These are phyloP conservation scores for Cardiocondyla obscurior DNA, from an alignment of 1,140 invertebrate species.

Conservation along the genomic window DNA sequence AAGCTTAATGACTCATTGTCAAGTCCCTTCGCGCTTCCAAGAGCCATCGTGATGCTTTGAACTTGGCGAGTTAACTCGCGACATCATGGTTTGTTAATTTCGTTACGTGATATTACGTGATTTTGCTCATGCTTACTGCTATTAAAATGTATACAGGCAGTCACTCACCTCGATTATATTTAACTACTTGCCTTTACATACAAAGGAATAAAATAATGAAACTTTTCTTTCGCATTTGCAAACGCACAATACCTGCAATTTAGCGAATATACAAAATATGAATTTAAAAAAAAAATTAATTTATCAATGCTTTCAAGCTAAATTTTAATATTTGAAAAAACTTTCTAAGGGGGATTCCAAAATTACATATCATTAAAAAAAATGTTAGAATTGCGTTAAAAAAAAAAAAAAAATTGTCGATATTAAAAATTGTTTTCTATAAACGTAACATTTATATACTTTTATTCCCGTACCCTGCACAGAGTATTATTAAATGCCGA, in stretches of 20 bases:
- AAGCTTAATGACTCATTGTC: constrained; percentile 47
- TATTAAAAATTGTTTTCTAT: not conserved
- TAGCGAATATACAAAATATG: not conserved
- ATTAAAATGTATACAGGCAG: not conserved
- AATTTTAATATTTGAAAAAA: not conserved
- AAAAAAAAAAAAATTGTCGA: too few relatives aligned
- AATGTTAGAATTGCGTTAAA: too few relatives aligned
- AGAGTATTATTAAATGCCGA: constrained; percentile 19
- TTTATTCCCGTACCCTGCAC: not conserved
- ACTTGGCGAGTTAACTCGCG: constrained; percentile 23
- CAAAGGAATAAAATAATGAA: not conserved
- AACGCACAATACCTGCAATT: not conserved
- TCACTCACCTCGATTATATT: not conserved
- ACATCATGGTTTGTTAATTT: constrained; percentile 4
- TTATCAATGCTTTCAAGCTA: not conserved
- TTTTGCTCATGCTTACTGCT: not conserved
- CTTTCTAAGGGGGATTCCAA: not conserved
- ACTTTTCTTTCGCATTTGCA: not conserved
- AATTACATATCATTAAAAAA: too few relatives aligned
- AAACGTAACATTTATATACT: not conserved
- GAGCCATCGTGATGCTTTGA: constrained; percentile 7
- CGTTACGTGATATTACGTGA: not conserved
- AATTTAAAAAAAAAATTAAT: not conserved
- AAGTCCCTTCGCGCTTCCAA: constrained; percentile 7
- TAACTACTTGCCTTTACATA: not conserved